Evolutionary conservation across 2,888 invertebrate genomes (phyloP), one percentile per base, ranked within the genome.

Genomic region (Pseudococcus jackbeardsleyi): DNA sequence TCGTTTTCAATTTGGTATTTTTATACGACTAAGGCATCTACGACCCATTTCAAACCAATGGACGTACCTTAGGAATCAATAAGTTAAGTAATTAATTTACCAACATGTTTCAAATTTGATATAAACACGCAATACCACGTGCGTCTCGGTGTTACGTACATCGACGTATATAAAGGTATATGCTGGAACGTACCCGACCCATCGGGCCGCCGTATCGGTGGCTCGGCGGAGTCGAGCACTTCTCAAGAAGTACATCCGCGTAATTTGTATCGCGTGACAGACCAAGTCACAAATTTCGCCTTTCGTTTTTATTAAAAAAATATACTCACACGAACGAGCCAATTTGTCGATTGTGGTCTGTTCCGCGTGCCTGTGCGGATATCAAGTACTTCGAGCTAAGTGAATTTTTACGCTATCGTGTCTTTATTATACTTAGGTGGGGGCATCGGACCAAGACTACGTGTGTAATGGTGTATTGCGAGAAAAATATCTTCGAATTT

Each of bases 71-170:
- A 19, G 2, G 46, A 82, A 82, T 82, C 79, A 82, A 82, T 82
- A 82, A 82, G 79, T 46, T 82, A 82, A 82, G 79, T 82, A 82
- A 82, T 82, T 82, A 82, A 82, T 82, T 82, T 82, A 82, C 42
- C n/a, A 82, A 82, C 79, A 82, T 82, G 79, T 82, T 82, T 82
- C 79, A 82, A 82, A 82, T 82, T 82, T 82, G 79, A 82, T 82
- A 82, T 46, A 82, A 46, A 46, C 79, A 82, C 79, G 79, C 79
- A 82, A 82, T 46, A 46, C 46, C 79, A 82, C 79, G 79, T 82
- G 79, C 79, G 22, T 15, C 11, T 15, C 72, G 19, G 46, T 33
- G 11, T 72, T 33, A 33, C 42, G 8, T 42, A 9, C 33, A 46
- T 46, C 42, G 39, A 42, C 42, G 17, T 77, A 42, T 33, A 22